Evolutionary conservation across 2,888 invertebrate species (phyloP), one percentile per base, ranked within the genome.

Genomic region (Tanaodytes sp.): DNA sequence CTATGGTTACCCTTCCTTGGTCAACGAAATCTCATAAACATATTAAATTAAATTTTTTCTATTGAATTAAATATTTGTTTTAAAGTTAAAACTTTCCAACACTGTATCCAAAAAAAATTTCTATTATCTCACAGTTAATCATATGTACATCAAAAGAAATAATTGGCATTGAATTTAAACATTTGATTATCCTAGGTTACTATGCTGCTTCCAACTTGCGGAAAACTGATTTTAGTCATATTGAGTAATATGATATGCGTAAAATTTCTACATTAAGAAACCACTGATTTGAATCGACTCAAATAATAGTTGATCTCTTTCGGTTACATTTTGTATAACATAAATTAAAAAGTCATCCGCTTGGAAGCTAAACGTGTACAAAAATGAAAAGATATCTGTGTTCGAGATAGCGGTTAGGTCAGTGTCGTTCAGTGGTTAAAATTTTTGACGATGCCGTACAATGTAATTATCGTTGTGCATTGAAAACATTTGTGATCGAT

Each of bases 311-410:
- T n/a, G n/a, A n/a, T n/a, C n/a, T n/a, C n/a, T n/a, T n/a, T n/a
- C n/a, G n/a, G n/a, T n/a, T n/a, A n/a, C n/a, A n/a, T n/a, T n/a
- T n/a, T n/a, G n/a, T n/a, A n/a, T n/a, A n/a, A n/a, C n/a, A n/a
- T n/a, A n/a, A n/a, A 23, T 23, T 23, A 49, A 5, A 19, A 54
- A 66, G 66, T 71, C 61, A 71, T 71, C 71, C 71, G 62, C 66
- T 66, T 66, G 71, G 71, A 71, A 71, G 71, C 66, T 71, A 71
- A 71, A 66, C 61, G 31, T 23, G 12, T 49, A 33, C 40, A 46
- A 31, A 48, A 54, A 59, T 54, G 59, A 31, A 61, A 20, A 59
- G 52, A 68, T 58, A 63, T n/a, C 42, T 52, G 58, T 63, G 58
- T 68, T 63, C 42, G 30, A 58, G 58, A 63, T 58, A 68, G 62